phyloP scores from a whole-genome alignment of 2,113 vertebrate genomes.

The Opisthocomus hoazin region DNA sequence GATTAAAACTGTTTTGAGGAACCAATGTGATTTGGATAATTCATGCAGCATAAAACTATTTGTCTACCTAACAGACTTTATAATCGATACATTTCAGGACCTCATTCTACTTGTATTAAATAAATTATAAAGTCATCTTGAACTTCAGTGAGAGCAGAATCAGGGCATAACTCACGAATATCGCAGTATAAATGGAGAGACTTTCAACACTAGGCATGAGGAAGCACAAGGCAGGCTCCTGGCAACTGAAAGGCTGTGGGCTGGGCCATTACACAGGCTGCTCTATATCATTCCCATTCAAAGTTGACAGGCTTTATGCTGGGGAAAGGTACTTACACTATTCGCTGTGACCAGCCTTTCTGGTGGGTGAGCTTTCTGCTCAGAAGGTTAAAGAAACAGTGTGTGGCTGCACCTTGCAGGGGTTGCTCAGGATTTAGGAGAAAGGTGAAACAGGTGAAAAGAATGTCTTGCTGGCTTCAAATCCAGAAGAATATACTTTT shows the following conservation, averaged over 20 bases:
- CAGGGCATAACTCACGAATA: background rate
- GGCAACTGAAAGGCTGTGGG: background rate
- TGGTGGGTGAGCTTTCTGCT: background rate
- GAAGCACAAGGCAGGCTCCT: background rate
- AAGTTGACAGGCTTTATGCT: background rate
- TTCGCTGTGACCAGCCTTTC: rapidly evolving
- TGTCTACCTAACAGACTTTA: background rate
- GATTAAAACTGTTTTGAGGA: background rate
- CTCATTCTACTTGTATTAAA: background rate
- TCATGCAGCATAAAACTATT: background rate
- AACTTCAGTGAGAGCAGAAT: background rate
- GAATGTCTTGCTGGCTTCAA: background rate
- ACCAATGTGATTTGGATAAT: background rate
- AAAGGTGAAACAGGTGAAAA: background rate
- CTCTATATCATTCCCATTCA: background rate
- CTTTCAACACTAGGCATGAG: background rate
- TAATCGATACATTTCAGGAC: background rate
- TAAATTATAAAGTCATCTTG: background rate
- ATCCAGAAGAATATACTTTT: background rate
- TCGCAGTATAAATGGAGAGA: background rate
- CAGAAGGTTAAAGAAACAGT: background rate
- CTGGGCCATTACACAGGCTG: background rate
- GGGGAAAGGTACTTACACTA: background rate
- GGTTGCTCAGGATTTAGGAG: background rate
- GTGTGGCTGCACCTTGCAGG: background rate